Evolutionary conservation across 1,140 invertebrate genomes (phyloP).

Genomic region (Hermetia illucens): DNA sequence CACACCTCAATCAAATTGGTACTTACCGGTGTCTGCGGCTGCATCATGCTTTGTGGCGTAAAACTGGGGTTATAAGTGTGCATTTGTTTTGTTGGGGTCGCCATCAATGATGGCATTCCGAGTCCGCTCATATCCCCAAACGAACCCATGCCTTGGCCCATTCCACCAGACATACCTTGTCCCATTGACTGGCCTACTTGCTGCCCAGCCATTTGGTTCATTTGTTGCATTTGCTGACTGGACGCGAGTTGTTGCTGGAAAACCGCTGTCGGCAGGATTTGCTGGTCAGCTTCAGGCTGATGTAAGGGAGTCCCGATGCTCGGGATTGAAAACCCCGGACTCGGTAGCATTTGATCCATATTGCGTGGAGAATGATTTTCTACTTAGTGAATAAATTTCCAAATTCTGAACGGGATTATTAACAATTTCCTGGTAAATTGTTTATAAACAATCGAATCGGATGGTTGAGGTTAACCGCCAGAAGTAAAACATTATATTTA

Average conservation of each 20-base stretch:
- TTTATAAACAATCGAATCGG: too few species aligned
- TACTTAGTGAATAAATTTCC: too few species aligned
- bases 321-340: conserved; percentile 76
- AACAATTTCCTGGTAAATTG: too few species aligned
- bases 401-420: too few species aligned
- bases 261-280: conserved; percentile 64
- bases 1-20: conserved; percentile 8
- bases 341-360: conserved; percentile 70
- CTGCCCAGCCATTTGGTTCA: conserved; percentile 8
- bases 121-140: conserved; percentile 28
- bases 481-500: too few species aligned
- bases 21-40: conserved; percentile 73
- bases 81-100: conserved; percentile 50
- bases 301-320: conserved; percentile 79
- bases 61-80: conserved; percentile 54
- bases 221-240: conserved; percentile 29
- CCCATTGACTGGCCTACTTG: conserved; percentile 31
- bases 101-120: conserved; percentile 36
- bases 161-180: neutral
- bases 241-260: conserved; percentile 59
- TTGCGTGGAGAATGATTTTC: too few species aligned
- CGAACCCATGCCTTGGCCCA: neutral
- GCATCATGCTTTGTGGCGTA: conserved; percentile 61
- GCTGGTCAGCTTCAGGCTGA: conserved; percentile 83
- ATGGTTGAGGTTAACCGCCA: too few species aligned